These are phyloP conservation scores for Poecilus cupreus DNA, from an alignment of 2,888 invertebrate genomes.

Conservation along the genomic window DNA sequence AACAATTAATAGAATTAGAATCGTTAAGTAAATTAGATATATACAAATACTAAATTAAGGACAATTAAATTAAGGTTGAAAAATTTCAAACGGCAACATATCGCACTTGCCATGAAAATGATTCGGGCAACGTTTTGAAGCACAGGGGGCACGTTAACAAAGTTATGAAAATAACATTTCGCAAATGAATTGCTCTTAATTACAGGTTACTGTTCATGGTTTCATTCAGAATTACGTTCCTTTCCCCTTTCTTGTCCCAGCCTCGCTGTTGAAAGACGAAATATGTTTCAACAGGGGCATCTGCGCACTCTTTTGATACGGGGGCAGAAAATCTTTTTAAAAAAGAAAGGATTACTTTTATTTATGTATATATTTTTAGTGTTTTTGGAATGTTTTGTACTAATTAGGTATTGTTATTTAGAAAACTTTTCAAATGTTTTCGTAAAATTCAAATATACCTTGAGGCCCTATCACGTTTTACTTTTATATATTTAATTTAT, in stretches of 20 bases:
- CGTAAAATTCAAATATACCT: neutral
- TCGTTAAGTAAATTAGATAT: too few species aligned
- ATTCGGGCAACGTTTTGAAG: neutral
- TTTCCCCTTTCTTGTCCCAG: neutral
- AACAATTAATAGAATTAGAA: too few species aligned
- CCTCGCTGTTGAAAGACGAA: neutral
- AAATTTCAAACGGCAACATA: neutral
- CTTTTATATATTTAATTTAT: too few species aligned
- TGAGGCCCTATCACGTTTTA: neutral
- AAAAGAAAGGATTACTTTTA: neutral
- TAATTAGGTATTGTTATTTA: neutral
- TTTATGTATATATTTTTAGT: neutral
- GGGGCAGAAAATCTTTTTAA: neutral
- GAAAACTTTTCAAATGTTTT: slow-evolving; percentile 7
- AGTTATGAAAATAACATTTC: slow-evolving; percentile 46
- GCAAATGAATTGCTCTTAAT: slow-evolving; percentile 44
- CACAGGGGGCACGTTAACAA: slow-evolving; percentile 11
- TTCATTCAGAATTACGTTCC: slow-evolving; percentile 25
- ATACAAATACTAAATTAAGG: neutral
- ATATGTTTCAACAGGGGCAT: slow-evolving; percentile 4
- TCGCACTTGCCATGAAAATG: slow-evolving; percentile 1
- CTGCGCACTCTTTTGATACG: neutral
- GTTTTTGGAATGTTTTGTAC: neutral
- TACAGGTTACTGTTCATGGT: slow-evolving; percentile 26
- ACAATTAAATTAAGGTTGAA: neutral